Base-by-base conservation (phyloP, 2,797 vertebrate genomes). In the Odontamblyopus rebecca region DNA sequence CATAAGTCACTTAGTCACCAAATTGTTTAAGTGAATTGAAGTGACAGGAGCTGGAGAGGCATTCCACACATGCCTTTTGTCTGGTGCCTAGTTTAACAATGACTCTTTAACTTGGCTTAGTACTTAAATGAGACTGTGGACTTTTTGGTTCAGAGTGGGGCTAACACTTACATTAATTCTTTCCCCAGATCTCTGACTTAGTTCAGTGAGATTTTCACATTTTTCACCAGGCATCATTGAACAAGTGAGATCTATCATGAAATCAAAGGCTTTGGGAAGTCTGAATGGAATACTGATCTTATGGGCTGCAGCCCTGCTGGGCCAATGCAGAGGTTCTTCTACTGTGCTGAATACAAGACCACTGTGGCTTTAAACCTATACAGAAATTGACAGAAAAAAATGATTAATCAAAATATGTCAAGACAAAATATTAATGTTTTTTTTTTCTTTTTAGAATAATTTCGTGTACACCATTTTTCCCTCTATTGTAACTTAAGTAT, bases 271-370 rank as follows among this genome's bases (percentile, higher is more conserved):
- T 89, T 87, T 61, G 73, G 72, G 78, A 90, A 77, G 79, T 82
- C 77, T 86, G 82, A 80, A 84, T 76, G 86, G 92, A 91, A 92
- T 92, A 92, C 90, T 91, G 92, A 93, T 92, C 78, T 76, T 67
- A 12, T 81, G 77, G 79, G 80, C 83, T 87, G 89, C 83, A 79
- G 85, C 78, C 81, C 81, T 88, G 84, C 84, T 85, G 82, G 84
- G 85, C 88, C 74, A 50, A 85, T 87, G 90, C 89, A 79, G 86
- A 90, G 74, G 83, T 87, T 89, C 78, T 82, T 82, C 72, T 70
- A 83, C 78, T 82, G 73, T 84, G 82, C 61, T 63, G 64, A 77
- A 89, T 80, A 67, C 61, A 18, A 60, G 2, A 84, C 84, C 77
- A 88, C 76, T 85, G 18, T 61, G 73, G 15, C 1, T 18, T 15